A percentile compares a stretch with the other conserved stretches of the same genome.
Conservation (phyloP, 1,140 invertebrate genomes). For the Zaprionus tsacasi region DNA sequence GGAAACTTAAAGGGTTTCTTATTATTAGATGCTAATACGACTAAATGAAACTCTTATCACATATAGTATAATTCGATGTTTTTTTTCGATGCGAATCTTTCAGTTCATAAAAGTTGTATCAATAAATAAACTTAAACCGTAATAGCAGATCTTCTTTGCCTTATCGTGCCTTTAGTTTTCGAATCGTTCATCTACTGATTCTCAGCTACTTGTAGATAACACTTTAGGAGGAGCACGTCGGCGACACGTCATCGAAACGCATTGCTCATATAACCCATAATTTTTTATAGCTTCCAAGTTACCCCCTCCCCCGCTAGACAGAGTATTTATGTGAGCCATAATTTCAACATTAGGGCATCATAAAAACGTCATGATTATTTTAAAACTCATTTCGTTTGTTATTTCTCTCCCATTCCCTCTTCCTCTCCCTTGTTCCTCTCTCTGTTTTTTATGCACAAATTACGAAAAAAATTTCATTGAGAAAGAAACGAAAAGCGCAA, state of each 20-base stretch:
- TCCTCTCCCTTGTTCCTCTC: neutral
- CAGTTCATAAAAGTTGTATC: neutral
- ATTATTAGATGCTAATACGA: neutral
- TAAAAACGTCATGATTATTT: slow-evolving; percentile 79
- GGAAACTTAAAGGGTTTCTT: neutral
- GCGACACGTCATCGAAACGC: slow-evolving; percentile 21
- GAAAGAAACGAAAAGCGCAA: slow-evolving; percentile 38
- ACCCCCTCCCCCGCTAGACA: slow-evolving; percentile 5
- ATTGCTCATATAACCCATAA: slow-evolving; percentile 54
- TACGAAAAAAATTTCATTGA: slow-evolving; percentile 65
- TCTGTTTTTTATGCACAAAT: slow-evolving; percentile 57
- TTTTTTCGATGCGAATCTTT: neutral
- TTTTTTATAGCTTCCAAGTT: slow-evolving; percentile 61
- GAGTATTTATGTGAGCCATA: slow-evolving; percentile 62
- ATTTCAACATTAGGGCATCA: slow-evolving; percentile 74
- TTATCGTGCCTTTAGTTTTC: slow-evolving; percentile 8
- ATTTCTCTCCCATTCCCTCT: slow-evolving; percentile 14
- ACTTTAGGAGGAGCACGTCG: neutral
- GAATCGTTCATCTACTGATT: slow-evolving; percentile 9
- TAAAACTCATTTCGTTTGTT: slow-evolving; percentile 56
- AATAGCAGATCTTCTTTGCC: neutral
- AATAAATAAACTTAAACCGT: neutral
- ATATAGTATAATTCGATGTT: too few species aligned
- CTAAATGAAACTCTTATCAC: too few species aligned
- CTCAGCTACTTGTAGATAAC: slow-evolving; percentile 36